Base-by-base conservation (phyloP, 1,140 invertebrate genomes). In the Temnothorax nylanderi region DNA sequence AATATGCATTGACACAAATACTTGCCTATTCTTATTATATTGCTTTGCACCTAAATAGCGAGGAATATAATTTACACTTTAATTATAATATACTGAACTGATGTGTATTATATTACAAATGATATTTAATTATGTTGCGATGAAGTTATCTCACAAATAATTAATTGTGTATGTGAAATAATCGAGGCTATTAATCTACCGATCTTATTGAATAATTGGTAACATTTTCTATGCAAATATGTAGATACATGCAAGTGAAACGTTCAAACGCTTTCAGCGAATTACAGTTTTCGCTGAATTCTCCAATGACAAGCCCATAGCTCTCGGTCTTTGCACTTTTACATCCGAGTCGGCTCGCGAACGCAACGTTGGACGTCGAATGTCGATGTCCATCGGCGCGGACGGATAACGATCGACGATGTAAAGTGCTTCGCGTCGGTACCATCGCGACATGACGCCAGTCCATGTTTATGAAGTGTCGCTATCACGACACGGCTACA, bases 401-500 rank as follows among this genome's bases (percentile, higher is more conserved):
- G 69, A 21, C 41, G 69, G 80, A 84, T 84, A 84, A 84, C 69
- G 69, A 84, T 84, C 80, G 69, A 26, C 80, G 69, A 62, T 84
- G 80, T 75, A 74, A 84, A 84, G 69, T 56, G 69, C n/a, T 58
- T 60, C 54, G 49, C 80, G 41, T 47, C 44, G 54, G 69, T 84
- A 75, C 69, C 41, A 47, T 54, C 54, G 32, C 80, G 69, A 84
- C 80, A 84, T 84, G 80, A 84, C 80, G 80, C 69, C 80, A 75
- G 80, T 49, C 69, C 80, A 62, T 84, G 80, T 84, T 84, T 84
- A 75, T 75, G 69, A 84, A 84, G 69, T 84, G 80, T 84, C 80
- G 80, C 69, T 84, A 84, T 84, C 80, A 84, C 80, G 69, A 84
- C 80, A 84, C 69, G 80, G 80, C 69, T 84, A 84, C 80, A 75